phyloP scores from a whole-genome alignment of 2,113 vertebrate genomes.

The Sander lucioperca region DNA sequence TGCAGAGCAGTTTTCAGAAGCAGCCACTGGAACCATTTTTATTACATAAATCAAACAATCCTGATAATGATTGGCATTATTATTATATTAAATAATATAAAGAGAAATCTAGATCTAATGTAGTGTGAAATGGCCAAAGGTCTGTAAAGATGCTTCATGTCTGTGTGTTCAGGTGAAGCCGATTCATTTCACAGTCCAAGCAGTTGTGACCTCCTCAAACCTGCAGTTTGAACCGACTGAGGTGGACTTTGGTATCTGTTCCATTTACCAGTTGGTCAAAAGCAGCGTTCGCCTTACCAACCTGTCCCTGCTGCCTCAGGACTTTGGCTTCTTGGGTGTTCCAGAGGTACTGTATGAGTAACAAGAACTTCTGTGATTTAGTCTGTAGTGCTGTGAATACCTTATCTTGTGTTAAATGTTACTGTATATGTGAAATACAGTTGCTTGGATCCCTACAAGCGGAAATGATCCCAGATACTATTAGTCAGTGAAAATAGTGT shows the following conservation, averaged over 20 bases:
- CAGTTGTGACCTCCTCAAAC: conserved; percentile 90
- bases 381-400: neutral
- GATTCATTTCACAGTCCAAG: conserved; percentile 86
- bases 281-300: conserved; percentile 85
- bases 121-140: neutral
- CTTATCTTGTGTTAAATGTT: conserved; percentile 8
- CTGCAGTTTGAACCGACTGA: conserved; percentile 84
- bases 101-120: neutral
- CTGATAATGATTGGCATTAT: neutral
- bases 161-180: conserved; percentile 83
- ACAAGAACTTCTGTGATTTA: neutral
- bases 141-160: neutral
- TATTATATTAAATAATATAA: neutral
- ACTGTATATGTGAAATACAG: neutral
- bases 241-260: conserved; percentile 91
- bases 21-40: neutral
- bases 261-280: conserved; percentile 86
- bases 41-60: conserved; percentile 8
- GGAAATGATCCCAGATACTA: neutral
- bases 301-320: conserved; percentile 90
- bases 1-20: neutral
- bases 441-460: conserved; percentile 19
- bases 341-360: conserved; percentile 86
- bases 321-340: conserved; percentile 90
- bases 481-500: neutral